Evolutionary conservation across 2,797 vertebrate genomes (phyloP).

Genomic region (Sebastes paucispinis): DNA sequence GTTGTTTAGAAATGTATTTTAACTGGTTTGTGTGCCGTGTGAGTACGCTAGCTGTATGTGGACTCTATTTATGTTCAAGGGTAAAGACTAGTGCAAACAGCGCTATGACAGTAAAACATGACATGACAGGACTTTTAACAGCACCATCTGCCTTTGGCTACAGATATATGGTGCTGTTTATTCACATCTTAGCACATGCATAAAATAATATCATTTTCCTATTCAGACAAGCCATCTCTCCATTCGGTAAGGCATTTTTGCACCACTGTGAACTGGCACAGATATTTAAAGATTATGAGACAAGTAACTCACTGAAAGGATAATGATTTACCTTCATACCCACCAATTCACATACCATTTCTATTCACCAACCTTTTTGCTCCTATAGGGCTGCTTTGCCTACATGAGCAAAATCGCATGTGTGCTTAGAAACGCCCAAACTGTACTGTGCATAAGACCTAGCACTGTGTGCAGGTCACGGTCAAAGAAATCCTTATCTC

Average conservation of each 20-base stretch:
- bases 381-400: neutral
- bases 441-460: neutral
- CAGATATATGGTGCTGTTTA: neutral
- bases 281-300: neutral
- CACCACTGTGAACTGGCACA: neutral
- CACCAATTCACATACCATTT: neutral
- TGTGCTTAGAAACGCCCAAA: neutral
- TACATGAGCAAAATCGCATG: constrained; percentile 3
- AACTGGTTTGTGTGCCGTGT: neutral
- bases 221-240: neutral
- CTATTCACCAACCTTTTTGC: neutral
- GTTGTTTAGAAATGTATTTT: neutral
- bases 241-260: neutral
- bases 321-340: neutral
- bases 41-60: neutral
- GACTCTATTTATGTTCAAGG: neutral
- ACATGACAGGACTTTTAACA: constrained; percentile 9
- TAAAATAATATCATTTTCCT: neutral
- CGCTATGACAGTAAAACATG: constrained; percentile 2
- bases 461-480: neutral
- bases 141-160: constrained; percentile 14
- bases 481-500: constrained; percentile 5
- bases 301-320: neutral
- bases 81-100: neutral
- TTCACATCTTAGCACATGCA: constrained; percentile 4